Base-by-base conservation (phyloP, 2,888 invertebrate species). In the Colletes collaris region DNA sequence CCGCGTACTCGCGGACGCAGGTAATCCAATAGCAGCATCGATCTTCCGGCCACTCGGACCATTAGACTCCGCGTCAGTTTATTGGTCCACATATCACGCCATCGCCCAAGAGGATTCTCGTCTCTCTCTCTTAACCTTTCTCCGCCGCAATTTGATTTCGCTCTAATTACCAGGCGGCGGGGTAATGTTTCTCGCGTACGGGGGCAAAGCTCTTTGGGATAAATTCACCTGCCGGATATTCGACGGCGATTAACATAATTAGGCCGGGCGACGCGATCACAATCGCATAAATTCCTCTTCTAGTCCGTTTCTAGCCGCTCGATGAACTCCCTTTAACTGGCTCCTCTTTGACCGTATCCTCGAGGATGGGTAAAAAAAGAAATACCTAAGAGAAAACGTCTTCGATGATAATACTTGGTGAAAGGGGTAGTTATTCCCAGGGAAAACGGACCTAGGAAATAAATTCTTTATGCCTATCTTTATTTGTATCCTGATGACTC, bases 71-170 rank as follows among this genome's bases (percentile, higher is more conserved):
- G 86, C 87, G 89, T 91, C 90, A 89, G 89, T 91, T 92, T 92
- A 92, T 92, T 92, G 92, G 89, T 84, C 91, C 87, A 91, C 91
- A 90, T 87, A 91, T 92, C 90, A 91, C 89, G 84, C 88, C 87
- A 83, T 90, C 88, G 86, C 90, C 89, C 89, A 85, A 81, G 86
- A 86, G 87, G 76, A 83, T 81, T 71, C 75, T 76, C 78, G 62
- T 69, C 70, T 75, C 74, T 79, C 72, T 79, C 79, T 66, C 60
- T 77, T 80, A 76, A 75, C 73, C 84, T 76, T 80, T 77, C 71
- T 67, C 64, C 74, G 66, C 58, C 59, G 79, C 79, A 79, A 82
- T 79, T 84, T 84, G 64, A 82, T 84, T 84, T 66, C 76, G 59
- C 73, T 82, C 71, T 76, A 86, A 85, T 85, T 86, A 82, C 76